Conservation (phyloP, 2,113 vertebrate genomes). For the Sorex araneus region DNA sequence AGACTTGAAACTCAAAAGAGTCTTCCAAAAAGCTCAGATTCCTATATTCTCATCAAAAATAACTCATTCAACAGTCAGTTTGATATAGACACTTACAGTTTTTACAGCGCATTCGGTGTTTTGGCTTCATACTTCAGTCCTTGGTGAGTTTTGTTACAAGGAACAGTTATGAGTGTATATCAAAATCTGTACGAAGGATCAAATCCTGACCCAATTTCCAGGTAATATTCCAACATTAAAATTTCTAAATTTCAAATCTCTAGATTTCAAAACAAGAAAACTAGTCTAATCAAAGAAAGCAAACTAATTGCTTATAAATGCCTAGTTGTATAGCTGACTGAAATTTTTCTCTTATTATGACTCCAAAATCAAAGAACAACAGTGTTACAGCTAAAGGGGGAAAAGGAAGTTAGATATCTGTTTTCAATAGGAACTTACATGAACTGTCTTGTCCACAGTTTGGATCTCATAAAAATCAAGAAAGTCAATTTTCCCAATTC, state of each 20-base stretch:
- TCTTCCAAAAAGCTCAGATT: conserved; percentile 13
- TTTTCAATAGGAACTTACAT: background rate
- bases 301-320: conserved; percentile 41
- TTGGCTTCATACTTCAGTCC: background rate
- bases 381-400: background rate
- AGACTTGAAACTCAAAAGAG: background rate
- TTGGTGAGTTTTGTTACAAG: background rate
- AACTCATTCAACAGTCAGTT: too few species aligned
- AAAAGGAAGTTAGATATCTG: background rate
- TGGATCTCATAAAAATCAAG: too few species aligned
- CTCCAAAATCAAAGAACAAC: conserved; percentile 40
- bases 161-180: background rate
- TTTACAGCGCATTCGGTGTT: background rate
- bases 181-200: background rate
- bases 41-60: conserved; percentile 51
- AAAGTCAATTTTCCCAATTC: too few species aligned
- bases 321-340: background rate
- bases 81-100: background rate
- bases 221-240: background rate
- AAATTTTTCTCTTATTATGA: background rate
- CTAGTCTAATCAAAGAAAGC: conserved; percentile 28
- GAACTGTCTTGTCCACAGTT: too few species aligned
- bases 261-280: conserved; percentile 4
- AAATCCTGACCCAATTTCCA: conserved; percentile 12
- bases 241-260: conserved; percentile 47